phyloP scores from a whole-genome alignment of 2,797 vertebrate genomes.

The Alosa sapidissima region DNA sequence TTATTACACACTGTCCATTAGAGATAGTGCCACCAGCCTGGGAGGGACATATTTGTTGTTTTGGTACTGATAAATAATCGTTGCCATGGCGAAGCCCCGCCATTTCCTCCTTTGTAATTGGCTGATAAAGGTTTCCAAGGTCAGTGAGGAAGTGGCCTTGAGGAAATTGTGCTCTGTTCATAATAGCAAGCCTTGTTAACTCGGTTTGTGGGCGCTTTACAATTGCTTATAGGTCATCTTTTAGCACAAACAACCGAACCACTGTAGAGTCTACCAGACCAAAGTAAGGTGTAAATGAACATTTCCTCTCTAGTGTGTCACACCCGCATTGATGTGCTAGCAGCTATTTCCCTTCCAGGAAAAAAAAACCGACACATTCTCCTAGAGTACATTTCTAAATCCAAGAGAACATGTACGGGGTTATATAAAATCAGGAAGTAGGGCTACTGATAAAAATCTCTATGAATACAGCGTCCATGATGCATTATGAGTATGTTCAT shows the following conservation, averaged over 20 bases:
- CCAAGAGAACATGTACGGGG: neutral
- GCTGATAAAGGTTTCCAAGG: constrained; percentile 43
- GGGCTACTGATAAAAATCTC: neutral
- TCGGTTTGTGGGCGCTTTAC: neutral
- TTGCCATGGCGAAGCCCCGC: constrained; percentile 38
- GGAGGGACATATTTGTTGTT: constrained; percentile 41
- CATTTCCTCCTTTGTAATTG: constrained; percentile 37
- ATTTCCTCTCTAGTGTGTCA: neutral
- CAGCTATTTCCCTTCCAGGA: neutral
- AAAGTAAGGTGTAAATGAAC: neutral
- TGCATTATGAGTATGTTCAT: neutral
- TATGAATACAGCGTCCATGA: neutral
- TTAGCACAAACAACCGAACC: neutral
- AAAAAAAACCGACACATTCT: neutral
- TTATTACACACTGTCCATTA: constrained; percentile 40
- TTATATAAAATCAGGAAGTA: neutral
- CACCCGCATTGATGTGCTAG: neutral
- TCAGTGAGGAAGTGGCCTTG: constrained; percentile 30
- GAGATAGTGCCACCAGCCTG: constrained; percentile 28
- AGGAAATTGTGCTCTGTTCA: constrained; percentile 21
- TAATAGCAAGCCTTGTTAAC: constrained; percentile 17
- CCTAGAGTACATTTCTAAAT: neutral
- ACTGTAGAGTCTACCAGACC: neutral
- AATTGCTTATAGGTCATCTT: constrained; percentile 16
- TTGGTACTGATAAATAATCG: constrained; percentile 41